These are phyloP conservation scores for Hemaris fuciformis DNA, from an alignment of 2,888 invertebrate species.

Conservation along the genomic window DNA sequence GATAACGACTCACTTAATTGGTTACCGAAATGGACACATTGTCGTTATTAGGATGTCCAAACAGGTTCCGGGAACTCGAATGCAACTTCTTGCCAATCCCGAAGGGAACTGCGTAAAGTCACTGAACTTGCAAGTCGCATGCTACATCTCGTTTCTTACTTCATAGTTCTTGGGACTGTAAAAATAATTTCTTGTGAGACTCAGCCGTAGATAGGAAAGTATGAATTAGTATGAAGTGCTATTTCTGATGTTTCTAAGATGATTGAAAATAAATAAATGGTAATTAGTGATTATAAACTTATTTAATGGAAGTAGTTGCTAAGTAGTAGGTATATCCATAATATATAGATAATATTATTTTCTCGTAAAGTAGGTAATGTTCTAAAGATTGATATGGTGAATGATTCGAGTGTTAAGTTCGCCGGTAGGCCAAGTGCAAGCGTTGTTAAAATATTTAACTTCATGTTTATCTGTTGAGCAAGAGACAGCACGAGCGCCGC, in stretches of 20 bases:
- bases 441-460: conserved; percentile 53
- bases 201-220: not conserved
- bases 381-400: conserved; percentile 24
- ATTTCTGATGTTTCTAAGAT: not conserved
- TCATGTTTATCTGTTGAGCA: conserved; percentile 56
- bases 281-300: not conserved
- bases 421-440: conserved; percentile 42
- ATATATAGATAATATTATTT: too few species aligned
- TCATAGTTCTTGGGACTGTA: conserved; percentile 74
- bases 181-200: conserved; percentile 32
- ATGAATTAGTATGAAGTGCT: not conserved
- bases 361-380: too few species aligned
- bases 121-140: conserved; percentile 75
- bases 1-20: conserved; percentile 49
- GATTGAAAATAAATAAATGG: not conserved
- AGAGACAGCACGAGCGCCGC: conserved; percentile 67
- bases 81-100: conserved; percentile 73
- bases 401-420: conserved; percentile 53
- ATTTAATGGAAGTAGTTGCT: not conserved
- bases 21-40: conserved; percentile 43
- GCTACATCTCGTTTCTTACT: conserved; percentile 68
- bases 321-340: too few species aligned
- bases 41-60: conserved; percentile 68
- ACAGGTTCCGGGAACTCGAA: conserved; percentile 73
- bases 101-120: conserved; percentile 69